phyloP scores from a whole-genome alignment of 1,140 invertebrate genomes.

The Drosophila santomea region DNA sequence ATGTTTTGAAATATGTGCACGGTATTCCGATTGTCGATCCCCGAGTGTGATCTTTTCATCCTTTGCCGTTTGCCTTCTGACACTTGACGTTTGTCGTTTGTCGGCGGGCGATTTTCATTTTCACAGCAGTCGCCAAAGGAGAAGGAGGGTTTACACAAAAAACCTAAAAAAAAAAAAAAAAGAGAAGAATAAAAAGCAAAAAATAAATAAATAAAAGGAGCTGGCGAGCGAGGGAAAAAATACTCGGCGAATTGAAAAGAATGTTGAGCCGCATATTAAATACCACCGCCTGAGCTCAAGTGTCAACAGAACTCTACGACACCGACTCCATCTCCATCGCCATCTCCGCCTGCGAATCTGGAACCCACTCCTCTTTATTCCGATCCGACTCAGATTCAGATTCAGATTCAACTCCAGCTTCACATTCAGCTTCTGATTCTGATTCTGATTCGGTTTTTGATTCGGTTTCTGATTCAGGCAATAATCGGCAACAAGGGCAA shows the following conservation, averaged over 20 bases:
- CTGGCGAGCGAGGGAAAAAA: constrained; percentile 27
- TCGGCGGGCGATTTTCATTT: constrained; percentile 70
- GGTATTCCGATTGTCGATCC: constrained; percentile 1
- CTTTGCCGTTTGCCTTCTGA: constrained; percentile 24
- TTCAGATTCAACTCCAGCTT: constrained; percentile 18
- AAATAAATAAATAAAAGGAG: constrained; percentile 9
- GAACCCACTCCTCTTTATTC: neutral
- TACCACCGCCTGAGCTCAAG: constrained; percentile 82
- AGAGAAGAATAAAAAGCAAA: neutral
- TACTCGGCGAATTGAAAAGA: constrained; percentile 71
- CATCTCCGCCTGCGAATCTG: constrained; percentile 1
- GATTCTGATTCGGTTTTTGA: constrained; percentile 3
- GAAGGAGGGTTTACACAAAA: constrained; percentile 6
- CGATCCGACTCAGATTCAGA: constrained; percentile 5
- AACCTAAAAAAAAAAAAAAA: neutral
- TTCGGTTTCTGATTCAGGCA: constrained; percentile 41
- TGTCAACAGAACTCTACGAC: constrained; percentile 66
- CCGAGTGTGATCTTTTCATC: neutral
- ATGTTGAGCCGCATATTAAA: constrained; percentile 82
- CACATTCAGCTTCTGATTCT: constrained; percentile 3
- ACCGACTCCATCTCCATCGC: constrained; percentile 1
- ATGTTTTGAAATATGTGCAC: neutral
- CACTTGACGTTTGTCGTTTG: constrained; percentile 72
- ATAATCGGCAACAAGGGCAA: constrained; percentile 53
- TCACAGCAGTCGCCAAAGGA: constrained; percentile 55